These are phyloP conservation scores for Spatula versicolor DNA, from an alignment of 2,797 vertebrate genomes.

Conservation along the genomic window DNA sequence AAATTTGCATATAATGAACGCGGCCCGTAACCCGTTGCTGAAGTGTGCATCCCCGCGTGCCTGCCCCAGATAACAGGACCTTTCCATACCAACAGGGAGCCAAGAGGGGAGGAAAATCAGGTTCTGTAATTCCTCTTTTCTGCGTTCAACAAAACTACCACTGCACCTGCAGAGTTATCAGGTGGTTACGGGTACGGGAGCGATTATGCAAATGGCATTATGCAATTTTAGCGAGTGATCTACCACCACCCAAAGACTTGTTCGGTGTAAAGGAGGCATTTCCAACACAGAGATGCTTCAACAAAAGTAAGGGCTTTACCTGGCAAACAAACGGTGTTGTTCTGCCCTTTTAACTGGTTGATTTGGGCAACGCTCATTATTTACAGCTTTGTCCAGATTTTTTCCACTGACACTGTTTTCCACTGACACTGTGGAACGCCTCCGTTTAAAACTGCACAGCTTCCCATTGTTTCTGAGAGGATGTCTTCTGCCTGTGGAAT, in stretches of 20 bases:
- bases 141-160: slow-evolving; percentile 19
- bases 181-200: not conserved
- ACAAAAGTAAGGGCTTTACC: not conserved
- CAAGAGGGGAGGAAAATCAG: not conserved
- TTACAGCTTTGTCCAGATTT: not conserved
- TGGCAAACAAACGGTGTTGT: not conserved
- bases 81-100: not conserved
- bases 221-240: not conserved
- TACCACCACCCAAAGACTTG: not conserved
- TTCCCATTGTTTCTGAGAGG: not conserved
- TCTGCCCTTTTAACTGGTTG: not conserved
- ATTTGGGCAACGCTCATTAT: not conserved
- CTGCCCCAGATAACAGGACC: slow-evolving; percentile 42
- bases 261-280: not conserved
- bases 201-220: slow-evolving; percentile 28
- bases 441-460: not conserved
- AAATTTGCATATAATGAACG: slow-evolving; percentile 75
- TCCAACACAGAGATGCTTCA: not conserved
- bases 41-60: slow-evolving; percentile 55
- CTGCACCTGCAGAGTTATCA: not conserved
- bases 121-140: slow-evolving; percentile 25
- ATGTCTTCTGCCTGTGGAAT: not conserved
- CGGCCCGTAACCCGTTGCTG: slow-evolving; percentile 15
- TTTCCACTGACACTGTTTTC: slow-evolving; percentile 3
- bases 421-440: not conserved